phyloP scores from a whole-genome alignment of 2,113 vertebrate genomes.

The Meleagris gallopavo region DNA sequence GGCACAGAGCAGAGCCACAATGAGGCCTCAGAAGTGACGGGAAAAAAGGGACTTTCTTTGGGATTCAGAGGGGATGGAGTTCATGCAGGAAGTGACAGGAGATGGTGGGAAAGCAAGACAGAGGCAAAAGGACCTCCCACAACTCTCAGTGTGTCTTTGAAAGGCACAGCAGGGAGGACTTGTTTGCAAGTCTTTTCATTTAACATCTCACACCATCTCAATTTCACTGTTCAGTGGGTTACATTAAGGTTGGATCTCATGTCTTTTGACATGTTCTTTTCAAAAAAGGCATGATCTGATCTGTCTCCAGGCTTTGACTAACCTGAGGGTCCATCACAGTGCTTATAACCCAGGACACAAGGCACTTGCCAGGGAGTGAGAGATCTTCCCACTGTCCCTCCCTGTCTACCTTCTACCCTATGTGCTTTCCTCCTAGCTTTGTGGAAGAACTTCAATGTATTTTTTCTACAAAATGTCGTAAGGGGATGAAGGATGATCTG shows the following conservation, averaged over 20 bases:
- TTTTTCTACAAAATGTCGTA: neutral
- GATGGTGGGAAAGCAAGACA: conserved; percentile 5
- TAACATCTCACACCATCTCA: neutral
- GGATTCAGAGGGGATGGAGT: neutral
- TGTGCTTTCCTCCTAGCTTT: neutral
- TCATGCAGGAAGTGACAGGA: conserved; percentile 10
- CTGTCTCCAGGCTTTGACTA: neutral
- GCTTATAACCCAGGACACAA: neutral
- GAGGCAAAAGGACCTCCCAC: conserved; percentile 35
- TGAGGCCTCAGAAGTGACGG: neutral
- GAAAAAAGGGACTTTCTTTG: neutral
- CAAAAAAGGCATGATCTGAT: neutral
- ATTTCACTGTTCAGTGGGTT: conserved; percentile 3
- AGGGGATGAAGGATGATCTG: neutral
- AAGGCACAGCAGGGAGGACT: conserved; percentile 33
- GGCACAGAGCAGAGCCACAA: conserved; percentile 29
- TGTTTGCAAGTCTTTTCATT: conserved; percentile 28
- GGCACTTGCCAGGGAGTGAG: neutral
- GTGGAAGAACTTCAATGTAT: neutral
- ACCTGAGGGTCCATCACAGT: neutral
- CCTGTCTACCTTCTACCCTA: neutral
- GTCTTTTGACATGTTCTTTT: neutral
- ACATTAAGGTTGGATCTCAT: neutral
- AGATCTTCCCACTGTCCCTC: neutral
- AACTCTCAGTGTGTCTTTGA: neutral